phyloP scores from a whole-genome alignment of 2,888 invertebrate genomes.

The Tineola bisselliella region DNA sequence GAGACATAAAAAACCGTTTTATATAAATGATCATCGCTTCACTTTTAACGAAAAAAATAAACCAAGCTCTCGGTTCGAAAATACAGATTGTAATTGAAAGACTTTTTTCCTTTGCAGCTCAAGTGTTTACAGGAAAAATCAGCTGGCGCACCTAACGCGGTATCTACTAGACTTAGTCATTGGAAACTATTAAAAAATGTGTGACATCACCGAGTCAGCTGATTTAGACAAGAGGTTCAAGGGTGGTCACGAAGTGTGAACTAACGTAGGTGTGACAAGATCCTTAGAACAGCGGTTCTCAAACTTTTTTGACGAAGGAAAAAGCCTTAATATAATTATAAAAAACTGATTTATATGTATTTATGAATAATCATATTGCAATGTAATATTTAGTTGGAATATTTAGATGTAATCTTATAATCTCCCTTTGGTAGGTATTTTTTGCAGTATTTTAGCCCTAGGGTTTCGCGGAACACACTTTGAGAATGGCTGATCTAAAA shows the following conservation, averaged over 20 bases:
- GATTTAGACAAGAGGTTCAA: constrained; percentile 47
- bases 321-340: no score
- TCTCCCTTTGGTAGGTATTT: no score
- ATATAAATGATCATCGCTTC: constrained; percentile 1
- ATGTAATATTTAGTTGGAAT: no score
- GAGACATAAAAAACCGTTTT: not conserved
- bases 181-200: not conserved
- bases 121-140: constrained; percentile 2
- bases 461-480: no score
- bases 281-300: not conserved
- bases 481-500: no score
- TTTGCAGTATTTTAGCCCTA: no score
- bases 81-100: not conserved
- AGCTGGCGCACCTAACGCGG: not conserved
- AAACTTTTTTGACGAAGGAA: no score
- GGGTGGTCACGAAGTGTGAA: constrained; percentile 42
- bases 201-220: constrained; percentile 33
- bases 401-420: no score
- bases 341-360: no score
- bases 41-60: not conserved
- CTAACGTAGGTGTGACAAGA: constrained; percentile 27
- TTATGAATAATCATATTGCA: no score
- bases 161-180: not conserved
- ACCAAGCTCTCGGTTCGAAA: not conserved
- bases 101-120: not conserved